phyloP scores from a whole-genome alignment of 2,113 vertebrate species.

The Dasyurus viverrinus region DNA sequence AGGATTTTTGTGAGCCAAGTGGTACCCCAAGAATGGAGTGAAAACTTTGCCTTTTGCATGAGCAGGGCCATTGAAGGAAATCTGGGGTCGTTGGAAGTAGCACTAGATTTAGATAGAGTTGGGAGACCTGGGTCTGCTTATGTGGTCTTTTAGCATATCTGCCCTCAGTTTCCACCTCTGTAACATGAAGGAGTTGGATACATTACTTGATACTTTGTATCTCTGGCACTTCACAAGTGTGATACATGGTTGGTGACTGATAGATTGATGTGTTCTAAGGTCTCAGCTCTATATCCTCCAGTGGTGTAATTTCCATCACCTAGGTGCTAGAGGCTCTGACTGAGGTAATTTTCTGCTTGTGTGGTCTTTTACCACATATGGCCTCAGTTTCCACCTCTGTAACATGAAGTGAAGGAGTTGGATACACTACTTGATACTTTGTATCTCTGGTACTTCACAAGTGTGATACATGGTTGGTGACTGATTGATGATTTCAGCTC shows the following conservation, averaged over 20 bases:
- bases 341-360: no score
- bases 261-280: no score
- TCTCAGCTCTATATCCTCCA: no score
- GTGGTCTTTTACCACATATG: no score
- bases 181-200: background rate
- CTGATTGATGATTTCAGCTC: no score
- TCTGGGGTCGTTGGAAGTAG: background rate
- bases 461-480: no score
- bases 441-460: no score
- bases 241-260: no score
- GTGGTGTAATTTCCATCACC: background rate
- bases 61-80: background rate
- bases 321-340: background rate
- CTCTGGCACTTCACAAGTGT: no score
- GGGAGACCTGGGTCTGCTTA: background rate
- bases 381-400: no score
- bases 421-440: no score
- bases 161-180: background rate
- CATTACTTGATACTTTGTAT: background rate
- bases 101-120: background rate
- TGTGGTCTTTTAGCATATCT: background rate
- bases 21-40: background rate
- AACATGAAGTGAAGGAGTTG: no score
- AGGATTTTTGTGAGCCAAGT: background rate
- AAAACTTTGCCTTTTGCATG: background rate